These are phyloP conservation scores for Agonopterix subpropinquella DNA, from an alignment of 2,888 invertebrate genomes.

Conservation along the genomic window DNA sequence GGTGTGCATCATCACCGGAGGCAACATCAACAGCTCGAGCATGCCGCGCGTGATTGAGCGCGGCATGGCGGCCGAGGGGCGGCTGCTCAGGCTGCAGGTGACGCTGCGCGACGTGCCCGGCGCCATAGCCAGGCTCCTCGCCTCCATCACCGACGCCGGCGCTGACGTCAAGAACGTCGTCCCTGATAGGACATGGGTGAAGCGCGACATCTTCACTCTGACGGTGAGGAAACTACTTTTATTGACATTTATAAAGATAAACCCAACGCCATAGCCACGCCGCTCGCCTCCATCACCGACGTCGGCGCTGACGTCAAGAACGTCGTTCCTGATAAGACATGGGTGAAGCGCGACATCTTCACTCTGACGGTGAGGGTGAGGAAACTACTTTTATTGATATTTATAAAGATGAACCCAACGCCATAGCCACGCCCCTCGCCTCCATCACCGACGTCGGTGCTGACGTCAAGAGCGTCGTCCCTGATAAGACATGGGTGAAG, in stretches of 20 bases:
- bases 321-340: conserved; percentile 92
- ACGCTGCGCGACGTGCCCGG: conserved; percentile 87
- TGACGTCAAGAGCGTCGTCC: conserved; percentile 90
- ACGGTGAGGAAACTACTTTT: conserved; percentile 17
- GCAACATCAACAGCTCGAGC: conserved; percentile 91
- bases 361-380: no score
- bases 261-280: conserved; percentile 88
- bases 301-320: conserved; percentile 91
- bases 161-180: conserved; percentile 93
- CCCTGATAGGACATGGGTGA: conserved; percentile 93
- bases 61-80: conserved; percentile 88
- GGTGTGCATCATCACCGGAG: conserved; percentile 85
- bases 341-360: conserved; percentile 89
- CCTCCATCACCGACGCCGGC: conserved; percentile 79
- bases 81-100: conserved; percentile 59
- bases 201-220: conserved; percentile 82
- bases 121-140: conserved; percentile 87
- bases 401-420: conserved; percentile 76
- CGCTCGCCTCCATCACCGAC: conserved; percentile 80
- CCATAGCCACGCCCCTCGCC: conserved; percentile 85
- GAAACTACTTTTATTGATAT: no score
- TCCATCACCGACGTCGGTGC: conserved; percentile 82
- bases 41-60: conserved; percentile 88
- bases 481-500: conserved; percentile 92
- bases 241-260: conserved; percentile 62